Conservation (phyloP, 2,797 vertebrate species). For the Mionectes olivaceus region DNA sequence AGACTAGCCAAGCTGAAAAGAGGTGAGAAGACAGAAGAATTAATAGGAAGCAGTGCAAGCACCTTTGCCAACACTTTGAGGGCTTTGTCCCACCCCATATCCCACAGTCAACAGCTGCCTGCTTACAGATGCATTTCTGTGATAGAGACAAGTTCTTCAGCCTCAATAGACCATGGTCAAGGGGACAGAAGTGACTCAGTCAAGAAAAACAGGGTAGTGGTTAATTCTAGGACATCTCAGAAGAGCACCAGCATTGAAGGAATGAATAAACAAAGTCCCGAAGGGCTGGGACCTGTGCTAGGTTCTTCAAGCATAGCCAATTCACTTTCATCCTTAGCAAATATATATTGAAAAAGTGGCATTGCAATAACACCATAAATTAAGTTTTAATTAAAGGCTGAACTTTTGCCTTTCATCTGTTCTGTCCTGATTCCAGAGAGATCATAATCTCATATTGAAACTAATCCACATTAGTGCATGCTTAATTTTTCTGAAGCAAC, state of each 20-base stretch:
- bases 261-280: conserved; percentile 28
- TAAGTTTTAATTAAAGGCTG: conserved; percentile 66
- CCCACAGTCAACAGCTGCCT: neutral
- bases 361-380: conserved; percentile 42
- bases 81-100: neutral
- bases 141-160: conserved; percentile 5
- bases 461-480: neutral
- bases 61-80: neutral
- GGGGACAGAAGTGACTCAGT: neutral
- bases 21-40: neutral
- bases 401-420: conserved; percentile 52
- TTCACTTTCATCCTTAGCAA: conserved; percentile 42
- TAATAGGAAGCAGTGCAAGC: neutral
- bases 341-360: conserved; percentile 28
- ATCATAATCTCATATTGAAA: neutral
- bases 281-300: neutral
- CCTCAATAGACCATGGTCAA: neutral
- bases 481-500: conserved; percentile 30
- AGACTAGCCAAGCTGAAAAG: neutral
- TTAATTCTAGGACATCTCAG: conserved; percentile 4
- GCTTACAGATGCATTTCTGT: neutral
- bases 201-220: conserved; percentile 10
- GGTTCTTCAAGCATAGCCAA: conserved; percentile 18
- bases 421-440: conserved; percentile 24
- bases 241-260: neutral